These are phyloP conservation scores for Drosophila leonis DNA, from an alignment of 2,888 invertebrate species.

Conservation along the genomic window DNA sequence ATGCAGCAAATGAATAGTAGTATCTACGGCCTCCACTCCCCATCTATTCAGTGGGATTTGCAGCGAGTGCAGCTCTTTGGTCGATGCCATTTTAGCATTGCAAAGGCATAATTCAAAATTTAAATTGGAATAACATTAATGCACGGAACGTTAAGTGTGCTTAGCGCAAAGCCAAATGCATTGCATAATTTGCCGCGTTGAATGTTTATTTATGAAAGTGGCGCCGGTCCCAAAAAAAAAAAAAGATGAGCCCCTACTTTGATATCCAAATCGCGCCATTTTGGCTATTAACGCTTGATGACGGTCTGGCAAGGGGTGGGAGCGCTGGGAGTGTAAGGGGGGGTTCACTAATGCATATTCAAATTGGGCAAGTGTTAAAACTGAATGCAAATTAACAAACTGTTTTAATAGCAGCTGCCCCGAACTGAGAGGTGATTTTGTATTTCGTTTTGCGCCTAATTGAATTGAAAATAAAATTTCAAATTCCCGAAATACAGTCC, in stretches of 20 bases:
- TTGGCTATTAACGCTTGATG: slow-evolving; percentile 44
- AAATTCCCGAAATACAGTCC: background rate
- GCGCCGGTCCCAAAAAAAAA: slow-evolving; percentile 37
- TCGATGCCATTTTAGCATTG: slow-evolving; percentile 49
- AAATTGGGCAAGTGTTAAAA: slow-evolving; percentile 63
- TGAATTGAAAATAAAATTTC: slow-evolving; percentile 43
- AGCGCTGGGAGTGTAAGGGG: background rate
- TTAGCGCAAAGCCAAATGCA: slow-evolving; percentile 64
- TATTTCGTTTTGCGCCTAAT: slow-evolving; percentile 36
- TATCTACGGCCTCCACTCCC: background rate
- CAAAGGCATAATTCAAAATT: slow-evolving; percentile 72
- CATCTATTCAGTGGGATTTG: background rate
- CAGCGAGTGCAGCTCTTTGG: slow-evolving; percentile 11
- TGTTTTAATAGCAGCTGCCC: slow-evolving; percentile 61
- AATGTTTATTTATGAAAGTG: slow-evolving; percentile 79
- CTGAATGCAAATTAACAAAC: slow-evolving; percentile 74
- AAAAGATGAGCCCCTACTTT: slow-evolving; percentile 41
- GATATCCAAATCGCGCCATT: slow-evolving; percentile 42
- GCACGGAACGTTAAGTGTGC: slow-evolving; percentile 37
- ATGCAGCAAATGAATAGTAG: background rate
- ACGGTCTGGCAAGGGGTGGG: background rate
- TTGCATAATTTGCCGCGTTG: slow-evolving; percentile 68
- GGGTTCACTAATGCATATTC: slow-evolving; percentile 51
- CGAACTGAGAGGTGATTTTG: background rate
- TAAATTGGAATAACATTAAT: slow-evolving; percentile 74